Conservation (phyloP, 2,888 invertebrate species). For the Cantharis rustica region DNA sequence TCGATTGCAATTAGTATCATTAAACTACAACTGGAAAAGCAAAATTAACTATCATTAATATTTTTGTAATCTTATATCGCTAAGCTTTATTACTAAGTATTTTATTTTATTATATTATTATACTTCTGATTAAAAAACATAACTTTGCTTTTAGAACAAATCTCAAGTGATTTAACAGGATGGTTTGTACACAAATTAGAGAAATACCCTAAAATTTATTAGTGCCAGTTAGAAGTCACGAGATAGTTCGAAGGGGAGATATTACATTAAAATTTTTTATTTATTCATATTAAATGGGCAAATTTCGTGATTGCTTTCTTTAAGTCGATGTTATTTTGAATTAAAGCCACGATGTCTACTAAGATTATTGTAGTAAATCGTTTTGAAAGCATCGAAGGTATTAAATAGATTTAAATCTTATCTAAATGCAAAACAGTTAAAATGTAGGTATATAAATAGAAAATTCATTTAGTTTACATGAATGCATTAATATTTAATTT, state of each 20-base stretch:
- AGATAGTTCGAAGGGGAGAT: not conserved
- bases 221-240: not conserved
- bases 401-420: not conserved
- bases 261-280: not conserved
- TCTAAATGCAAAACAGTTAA: not conserved
- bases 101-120: not conserved
- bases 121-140: not conserved
- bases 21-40: not conserved
- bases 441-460: not conserved
- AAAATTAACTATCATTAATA: not conserved
- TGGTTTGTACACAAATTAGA: not conserved
- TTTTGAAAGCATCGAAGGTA: not conserved
- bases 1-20: not conserved
- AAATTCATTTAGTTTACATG: not conserved
- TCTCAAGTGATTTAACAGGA: not conserved
- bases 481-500: not conserved
- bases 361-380: not conserved
- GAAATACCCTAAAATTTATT: not conserved
- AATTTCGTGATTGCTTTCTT: not conserved
- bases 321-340: not conserved
- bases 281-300: not conserved
- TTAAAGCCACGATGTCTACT: not conserved
- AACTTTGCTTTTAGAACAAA: not conserved
- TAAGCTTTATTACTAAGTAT: not conserved
- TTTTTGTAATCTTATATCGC: not conserved